These are phyloP conservation scores for Actias luna DNA, from an alignment of 2,888 invertebrate genomes.

Conservation along the genomic window DNA sequence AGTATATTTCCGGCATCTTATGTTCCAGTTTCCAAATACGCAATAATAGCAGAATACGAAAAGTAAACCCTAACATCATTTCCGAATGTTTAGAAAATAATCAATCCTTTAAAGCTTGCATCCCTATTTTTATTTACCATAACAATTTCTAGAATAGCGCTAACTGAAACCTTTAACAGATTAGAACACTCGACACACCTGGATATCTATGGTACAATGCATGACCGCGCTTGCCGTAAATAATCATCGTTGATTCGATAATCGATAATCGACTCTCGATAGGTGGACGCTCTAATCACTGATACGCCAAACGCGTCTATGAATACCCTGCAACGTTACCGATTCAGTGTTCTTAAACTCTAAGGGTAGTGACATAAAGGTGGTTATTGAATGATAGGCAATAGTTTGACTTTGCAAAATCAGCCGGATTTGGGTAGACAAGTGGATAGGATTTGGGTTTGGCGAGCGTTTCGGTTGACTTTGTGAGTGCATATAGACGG, in stretches of 20 bases:
- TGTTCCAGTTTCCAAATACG: too few relatives aligned
- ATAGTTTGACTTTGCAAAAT: conserved; percentile 43
- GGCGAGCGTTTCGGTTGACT: conserved; percentile 47
- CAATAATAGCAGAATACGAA: too few relatives aligned
- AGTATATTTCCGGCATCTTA: too few relatives aligned
- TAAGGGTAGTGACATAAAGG: conserved; percentile 20
- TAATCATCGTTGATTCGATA: conserved; percentile 57
- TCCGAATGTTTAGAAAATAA: not conserved
- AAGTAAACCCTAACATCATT: not conserved
- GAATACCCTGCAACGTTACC: conserved; percentile 33
- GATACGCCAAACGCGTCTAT: conserved; percentile 47
- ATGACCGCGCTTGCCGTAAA: conserved; percentile 49
- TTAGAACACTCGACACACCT: conserved; percentile 3
- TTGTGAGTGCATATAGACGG: conserved; percentile 33
- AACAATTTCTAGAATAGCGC: not conserved
- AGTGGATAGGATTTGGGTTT: conserved; percentile 56
- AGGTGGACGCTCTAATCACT: conserved; percentile 55
- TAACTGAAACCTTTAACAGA: not conserved
- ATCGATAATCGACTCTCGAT: conserved; percentile 53
- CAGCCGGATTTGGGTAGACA: conserved; percentile 47
- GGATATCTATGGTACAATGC: conserved; percentile 27
- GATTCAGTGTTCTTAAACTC: conserved; percentile 25
- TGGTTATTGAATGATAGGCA: conserved; percentile 24
- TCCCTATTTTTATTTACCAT: not conserved
- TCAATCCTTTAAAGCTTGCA: not conserved